Conservation (phyloP, 2,888 invertebrate species). For the Eilema sororculum region DNA sequence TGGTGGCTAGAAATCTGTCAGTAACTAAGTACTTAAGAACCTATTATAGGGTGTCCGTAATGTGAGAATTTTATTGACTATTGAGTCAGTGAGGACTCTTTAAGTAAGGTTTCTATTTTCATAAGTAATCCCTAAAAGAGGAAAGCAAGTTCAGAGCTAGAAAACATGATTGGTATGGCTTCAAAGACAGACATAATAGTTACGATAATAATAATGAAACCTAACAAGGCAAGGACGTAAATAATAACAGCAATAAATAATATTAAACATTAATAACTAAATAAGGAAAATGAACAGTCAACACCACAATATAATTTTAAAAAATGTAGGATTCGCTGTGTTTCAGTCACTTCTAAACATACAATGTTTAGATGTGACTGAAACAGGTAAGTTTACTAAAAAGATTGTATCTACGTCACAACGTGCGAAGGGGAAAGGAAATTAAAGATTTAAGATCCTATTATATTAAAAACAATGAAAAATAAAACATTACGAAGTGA, state of each 20-base stretch:
- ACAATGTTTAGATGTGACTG: neutral
- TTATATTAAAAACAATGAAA: too few species aligned
- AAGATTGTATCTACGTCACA: too few species aligned
- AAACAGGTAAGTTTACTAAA: too few species aligned
- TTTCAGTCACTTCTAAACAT: too few species aligned
- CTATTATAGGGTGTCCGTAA: neutral
- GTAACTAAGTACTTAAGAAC: neutral
- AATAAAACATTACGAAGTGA: too few species aligned
- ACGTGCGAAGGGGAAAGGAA: too few species aligned
- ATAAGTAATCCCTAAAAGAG: too few species aligned
- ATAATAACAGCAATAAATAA: neutral
- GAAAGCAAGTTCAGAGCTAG: too few species aligned
- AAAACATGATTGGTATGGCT: neutral
- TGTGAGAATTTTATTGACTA: neutral
- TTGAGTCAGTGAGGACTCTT: neutral
- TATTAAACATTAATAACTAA: constrained; percentile 3
- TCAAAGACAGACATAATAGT: neutral
- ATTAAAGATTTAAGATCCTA: too few species aligned
- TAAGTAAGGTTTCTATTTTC: neutral
- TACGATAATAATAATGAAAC: neutral
- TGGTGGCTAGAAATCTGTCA: neutral
- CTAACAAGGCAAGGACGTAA: neutral
- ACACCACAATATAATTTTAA: neutral
- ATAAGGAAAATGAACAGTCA: constrained; percentile 9
- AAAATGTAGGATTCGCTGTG: neutral